Conservation (phyloP, 2,113 vertebrate species). For the Egretta garzetta region DNA sequence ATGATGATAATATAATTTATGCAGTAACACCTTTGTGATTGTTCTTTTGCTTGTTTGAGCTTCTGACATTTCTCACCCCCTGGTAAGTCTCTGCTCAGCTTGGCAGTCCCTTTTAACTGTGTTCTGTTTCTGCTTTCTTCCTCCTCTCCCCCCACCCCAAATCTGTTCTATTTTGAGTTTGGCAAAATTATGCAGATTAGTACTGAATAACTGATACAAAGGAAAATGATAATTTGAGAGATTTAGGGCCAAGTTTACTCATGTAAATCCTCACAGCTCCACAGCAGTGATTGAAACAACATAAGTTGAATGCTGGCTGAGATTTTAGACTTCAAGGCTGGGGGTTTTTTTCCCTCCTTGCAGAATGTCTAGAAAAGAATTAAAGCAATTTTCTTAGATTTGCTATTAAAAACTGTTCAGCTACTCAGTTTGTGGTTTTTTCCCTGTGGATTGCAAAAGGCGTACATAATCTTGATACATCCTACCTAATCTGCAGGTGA, state of each 20-base stretch:
- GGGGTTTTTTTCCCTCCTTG: not conserved
- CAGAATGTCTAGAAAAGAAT: not conserved
- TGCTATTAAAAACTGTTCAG: slow-evolving; percentile 7
- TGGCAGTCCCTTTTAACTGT: not conserved
- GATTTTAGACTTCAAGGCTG: not conserved
- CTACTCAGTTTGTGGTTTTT: not conserved
- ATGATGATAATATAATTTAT: not conserved
- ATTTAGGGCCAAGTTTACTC: not conserved
- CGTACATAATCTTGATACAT: not conserved
- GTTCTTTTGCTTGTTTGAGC: not conserved
- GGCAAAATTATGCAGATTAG: not conserved
- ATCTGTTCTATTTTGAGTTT: not conserved
- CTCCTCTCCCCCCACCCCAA: not conserved
- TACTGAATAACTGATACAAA: not conserved
- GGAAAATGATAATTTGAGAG: not conserved
- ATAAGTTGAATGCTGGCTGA: not conserved
- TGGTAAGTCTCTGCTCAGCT: not conserved
- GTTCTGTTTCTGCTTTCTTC: not conserved
- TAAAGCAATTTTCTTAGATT: slow-evolving; percentile 17
- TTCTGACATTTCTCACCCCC: not conserved
- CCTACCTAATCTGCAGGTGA: not conserved
- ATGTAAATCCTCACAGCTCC: not conserved
- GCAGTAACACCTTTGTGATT: not conserved
- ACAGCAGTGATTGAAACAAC: not conserved
- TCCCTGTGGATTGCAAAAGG: not conserved